Evolutionary conservation across 2,113 vertebrate genomes (phyloP).

Genomic region (Carettochelys insculpta): DNA sequence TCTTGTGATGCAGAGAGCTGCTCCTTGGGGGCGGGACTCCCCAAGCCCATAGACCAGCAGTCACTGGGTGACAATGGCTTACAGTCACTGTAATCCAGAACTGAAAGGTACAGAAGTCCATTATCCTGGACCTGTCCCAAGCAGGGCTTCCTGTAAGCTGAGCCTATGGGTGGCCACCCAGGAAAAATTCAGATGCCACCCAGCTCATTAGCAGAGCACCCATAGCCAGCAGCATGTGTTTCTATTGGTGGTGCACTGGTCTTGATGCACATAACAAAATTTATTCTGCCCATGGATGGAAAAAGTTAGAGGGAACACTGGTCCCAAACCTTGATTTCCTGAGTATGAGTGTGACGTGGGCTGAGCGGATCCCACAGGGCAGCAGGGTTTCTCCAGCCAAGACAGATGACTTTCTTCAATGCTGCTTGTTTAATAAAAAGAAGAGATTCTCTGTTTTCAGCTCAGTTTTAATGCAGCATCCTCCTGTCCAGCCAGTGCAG

Average conservation of each 20-base stretch:
- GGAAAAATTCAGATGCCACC: no score
- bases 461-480: neutral
- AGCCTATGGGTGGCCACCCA: no score
- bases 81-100: neutral
- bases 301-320: no score
- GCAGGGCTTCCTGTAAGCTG: no score
- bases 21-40: neutral
- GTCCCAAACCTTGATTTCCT: no score
- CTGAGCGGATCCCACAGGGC: neutral
- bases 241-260: no score
- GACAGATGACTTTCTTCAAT: neutral
- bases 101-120: neutral
- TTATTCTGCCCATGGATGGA: no score
- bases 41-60: neutral
- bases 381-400: neutral
- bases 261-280: no score
- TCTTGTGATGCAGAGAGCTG: neutral
- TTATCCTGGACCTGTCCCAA: neutral
- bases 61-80: neutral
- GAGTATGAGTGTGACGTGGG: neutral
- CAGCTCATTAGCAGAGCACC: no score
- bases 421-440: neutral
- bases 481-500: neutral
- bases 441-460: neutral
- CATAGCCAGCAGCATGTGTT: no score